A percentile compares a stretch with the other conserved stretches of the same genome.
Evolutionary conservation across 2,113 vertebrate species (phyloP).

Genomic region (Pyrgilauda ruficollis): DNA sequence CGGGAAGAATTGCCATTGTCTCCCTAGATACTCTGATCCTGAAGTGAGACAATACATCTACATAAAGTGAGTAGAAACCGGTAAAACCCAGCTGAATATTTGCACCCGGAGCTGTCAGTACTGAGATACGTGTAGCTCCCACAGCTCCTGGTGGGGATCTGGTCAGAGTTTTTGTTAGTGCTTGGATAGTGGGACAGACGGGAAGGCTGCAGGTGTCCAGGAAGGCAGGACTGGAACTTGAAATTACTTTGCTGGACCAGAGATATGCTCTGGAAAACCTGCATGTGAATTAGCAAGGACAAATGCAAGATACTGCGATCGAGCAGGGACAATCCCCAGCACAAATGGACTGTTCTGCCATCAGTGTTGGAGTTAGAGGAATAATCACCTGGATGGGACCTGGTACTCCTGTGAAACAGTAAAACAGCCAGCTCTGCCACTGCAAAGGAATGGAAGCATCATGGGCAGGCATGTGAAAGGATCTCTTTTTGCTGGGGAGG

Average conservation of each 20-base stretch:
- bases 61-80: not conserved
- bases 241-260: not conserved
- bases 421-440: not conserved
- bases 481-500: accelerated
- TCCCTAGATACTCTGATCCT: not conserved
- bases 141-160: not conserved
- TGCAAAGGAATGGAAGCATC: not conserved
- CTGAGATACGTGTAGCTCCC: not conserved
- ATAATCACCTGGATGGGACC: not conserved
- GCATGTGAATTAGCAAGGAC: not conserved
- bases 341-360: not conserved
- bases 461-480: accelerated
- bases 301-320: accelerated
- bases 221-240: not conserved
- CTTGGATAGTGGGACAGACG: not conserved
- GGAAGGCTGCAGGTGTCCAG: conserved; percentile 19
- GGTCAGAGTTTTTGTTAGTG: not conserved
- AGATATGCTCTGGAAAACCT: not conserved
- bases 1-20: not conserved
- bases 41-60: not conserved
- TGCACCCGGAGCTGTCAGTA: not conserved
- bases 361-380: not conserved
- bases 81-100: not conserved
- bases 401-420: not conserved
- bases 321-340: not conserved